Conservation (phyloP, 2,888 invertebrate genomes). For the Pristionchus arcanus region DNA sequence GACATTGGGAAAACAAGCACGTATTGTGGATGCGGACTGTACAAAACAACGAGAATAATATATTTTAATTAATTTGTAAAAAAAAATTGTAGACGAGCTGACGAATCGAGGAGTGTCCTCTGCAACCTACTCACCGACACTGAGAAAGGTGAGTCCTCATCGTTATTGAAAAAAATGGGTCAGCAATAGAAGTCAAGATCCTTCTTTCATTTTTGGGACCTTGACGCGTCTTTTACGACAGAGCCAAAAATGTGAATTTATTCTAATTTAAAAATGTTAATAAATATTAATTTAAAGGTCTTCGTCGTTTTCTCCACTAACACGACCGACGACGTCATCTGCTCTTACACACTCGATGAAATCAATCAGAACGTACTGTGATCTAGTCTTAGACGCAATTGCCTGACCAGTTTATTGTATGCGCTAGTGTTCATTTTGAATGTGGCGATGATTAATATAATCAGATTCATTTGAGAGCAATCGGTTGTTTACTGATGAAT, state of each 20-base stretch:
- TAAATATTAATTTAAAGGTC: neutral
- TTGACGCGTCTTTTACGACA: no score
- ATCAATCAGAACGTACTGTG: slow-evolving; percentile 49
- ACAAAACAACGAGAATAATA: neutral
- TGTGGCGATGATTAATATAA: no score
- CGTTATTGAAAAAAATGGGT: no score
- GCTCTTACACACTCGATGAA: slow-evolving; percentile 59
- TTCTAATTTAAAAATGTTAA: neutral
- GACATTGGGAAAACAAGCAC: no score
- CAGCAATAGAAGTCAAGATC: no score
- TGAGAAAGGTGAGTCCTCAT: neutral
- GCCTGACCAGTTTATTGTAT: no score
- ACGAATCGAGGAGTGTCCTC: neutral
- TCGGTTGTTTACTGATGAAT: no score
- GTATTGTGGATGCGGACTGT: no score
- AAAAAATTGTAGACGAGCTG: neutral
- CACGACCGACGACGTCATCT: slow-evolving; percentile 52
- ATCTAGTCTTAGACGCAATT: neutral
- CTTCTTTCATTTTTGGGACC: no score
- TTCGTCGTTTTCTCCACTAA: slow-evolving; percentile 24
- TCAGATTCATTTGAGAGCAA: no score
- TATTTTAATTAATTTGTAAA: neutral
- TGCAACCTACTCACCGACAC: neutral
- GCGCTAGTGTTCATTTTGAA: no score
- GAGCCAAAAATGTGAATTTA: neutral